phyloP scores from a whole-genome alignment of 23 tunicate genomes.

The Trididemnum clinides region DNA sequence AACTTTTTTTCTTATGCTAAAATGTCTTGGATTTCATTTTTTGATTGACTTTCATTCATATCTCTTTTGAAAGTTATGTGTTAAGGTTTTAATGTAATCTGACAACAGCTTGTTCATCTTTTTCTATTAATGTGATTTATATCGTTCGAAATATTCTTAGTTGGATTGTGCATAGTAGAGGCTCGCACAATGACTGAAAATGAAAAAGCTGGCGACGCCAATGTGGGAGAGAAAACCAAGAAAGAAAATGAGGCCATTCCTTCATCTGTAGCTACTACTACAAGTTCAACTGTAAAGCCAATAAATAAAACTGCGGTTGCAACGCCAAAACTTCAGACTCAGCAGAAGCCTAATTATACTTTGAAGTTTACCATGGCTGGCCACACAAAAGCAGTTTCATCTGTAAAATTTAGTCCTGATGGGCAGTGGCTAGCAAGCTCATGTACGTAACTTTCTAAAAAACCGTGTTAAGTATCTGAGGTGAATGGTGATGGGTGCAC shows the following conservation, averaged over 20 bases:
- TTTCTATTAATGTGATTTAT: too few relatives aligned
- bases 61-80: too few relatives aligned
- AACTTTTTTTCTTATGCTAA: too few relatives aligned
- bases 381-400: conserved; percentile 96
- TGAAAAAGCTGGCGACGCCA: not conserved
- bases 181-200: not conserved
- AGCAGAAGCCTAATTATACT: conserved; percentile 82
- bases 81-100: too few relatives aligned
- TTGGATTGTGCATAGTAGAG: too few relatives aligned
- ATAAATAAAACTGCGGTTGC: not conserved
- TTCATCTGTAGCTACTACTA: not conserved
- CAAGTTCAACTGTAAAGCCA: not conserved
- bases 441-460: conserved; percentile 73
- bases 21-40: too few relatives aligned
- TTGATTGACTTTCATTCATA: too few relatives aligned
- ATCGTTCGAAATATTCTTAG: too few relatives aligned
- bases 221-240: not conserved
- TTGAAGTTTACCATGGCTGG: conserved; percentile 91
- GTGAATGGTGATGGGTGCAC: too few relatives aligned
- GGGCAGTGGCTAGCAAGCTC: conserved; percentile 98
- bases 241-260: not conserved
- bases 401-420: conserved; percentile 94
- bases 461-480: too few relatives aligned
- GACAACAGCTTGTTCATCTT: too few relatives aligned
- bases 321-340: conserved; percentile 5